These are phyloP conservation scores for Timandra comae DNA, from an alignment of 2,888 invertebrate species.

Conservation along the genomic window DNA sequence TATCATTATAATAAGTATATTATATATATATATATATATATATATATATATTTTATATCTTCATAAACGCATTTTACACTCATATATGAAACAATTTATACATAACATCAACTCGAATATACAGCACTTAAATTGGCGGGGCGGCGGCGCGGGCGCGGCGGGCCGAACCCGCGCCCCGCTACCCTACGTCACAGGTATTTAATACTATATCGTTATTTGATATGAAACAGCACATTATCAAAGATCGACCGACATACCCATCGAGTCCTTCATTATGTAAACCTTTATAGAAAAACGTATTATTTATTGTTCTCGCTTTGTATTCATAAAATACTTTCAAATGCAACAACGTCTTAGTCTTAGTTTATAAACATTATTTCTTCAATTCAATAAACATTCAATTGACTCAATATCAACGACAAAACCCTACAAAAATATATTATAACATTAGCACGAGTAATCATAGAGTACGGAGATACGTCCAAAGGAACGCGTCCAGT, in stretches of 20 bases:
- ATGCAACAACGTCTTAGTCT: slow-evolving; percentile 76
- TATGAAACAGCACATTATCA: slow-evolving; percentile 63
- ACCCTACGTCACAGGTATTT: slow-evolving; percentile 5
- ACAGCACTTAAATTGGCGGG: slow-evolving; percentile 15
- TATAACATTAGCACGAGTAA: slow-evolving; percentile 71
- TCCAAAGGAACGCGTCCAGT: slow-evolving; percentile 31
- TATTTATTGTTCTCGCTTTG: slow-evolving; percentile 73
- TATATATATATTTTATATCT: slow-evolving; percentile 1
- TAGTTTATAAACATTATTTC: slow-evolving; percentile 71
- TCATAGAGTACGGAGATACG: slow-evolving; percentile 48
- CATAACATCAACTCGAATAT: slow-evolving; percentile 21
- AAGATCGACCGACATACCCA: slow-evolving; percentile 57
- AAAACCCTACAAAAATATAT: slow-evolving; percentile 76
- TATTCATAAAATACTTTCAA: slow-evolving; percentile 75
- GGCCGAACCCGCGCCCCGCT: not conserved
- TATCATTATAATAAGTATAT: not conserved
- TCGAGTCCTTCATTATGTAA: slow-evolving; percentile 65
- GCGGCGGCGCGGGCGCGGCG: not conserved
- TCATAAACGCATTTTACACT: slow-evolving; percentile 43
- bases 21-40: not conserved
- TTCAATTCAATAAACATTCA: slow-evolving; percentile 74
- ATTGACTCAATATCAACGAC: slow-evolving; percentile 75
- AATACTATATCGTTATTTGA: slow-evolving; percentile 51
- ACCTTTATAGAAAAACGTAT: slow-evolving; percentile 71
- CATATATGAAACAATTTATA: slow-evolving; percentile 39